Percentiles rank a stretch among this genome's conserved stretches.
phyloP scores from a whole-genome alignment of 2,797 vertebrate species.

The Microctenopoma steveboyesi region DNA sequence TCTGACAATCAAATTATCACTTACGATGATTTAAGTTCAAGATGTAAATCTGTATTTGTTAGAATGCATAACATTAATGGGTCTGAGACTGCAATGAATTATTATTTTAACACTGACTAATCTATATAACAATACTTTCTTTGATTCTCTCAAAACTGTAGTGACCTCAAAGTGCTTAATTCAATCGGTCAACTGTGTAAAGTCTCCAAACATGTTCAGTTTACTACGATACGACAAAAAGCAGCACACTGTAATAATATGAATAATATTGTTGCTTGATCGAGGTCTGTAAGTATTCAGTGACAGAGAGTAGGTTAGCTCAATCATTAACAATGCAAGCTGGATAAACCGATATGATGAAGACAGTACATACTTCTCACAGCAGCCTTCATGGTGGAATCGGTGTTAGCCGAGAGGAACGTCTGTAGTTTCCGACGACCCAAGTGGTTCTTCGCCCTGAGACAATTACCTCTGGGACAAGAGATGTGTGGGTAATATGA shows the following conservation, averaged over 20 bases:
- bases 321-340: no score
- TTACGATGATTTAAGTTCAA: no score
- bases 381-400: conserved; percentile 69
- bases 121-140: neutral
- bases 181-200: neutral
- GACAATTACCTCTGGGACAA: neutral
- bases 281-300: neutral
- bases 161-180: no score
- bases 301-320: no score
- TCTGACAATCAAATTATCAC: no score
- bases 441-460: conserved; percentile 31
- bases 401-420: neutral
- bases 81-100: neutral
- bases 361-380: conserved; percentile 72
- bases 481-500: neutral
- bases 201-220: neutral
- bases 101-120: neutral
- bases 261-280: neutral
- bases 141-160: neutral
- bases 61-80: no score
- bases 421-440: neutral
- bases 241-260: neutral
- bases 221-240: neutral
- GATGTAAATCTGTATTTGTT: no score
- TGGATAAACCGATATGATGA: neutral